A percentile compares a stretch with the other conserved stretches of the same genome.
phyloP scores from a whole-genome alignment of 2,888 invertebrate genomes.

The Synanthedon myopaeformis region DNA sequence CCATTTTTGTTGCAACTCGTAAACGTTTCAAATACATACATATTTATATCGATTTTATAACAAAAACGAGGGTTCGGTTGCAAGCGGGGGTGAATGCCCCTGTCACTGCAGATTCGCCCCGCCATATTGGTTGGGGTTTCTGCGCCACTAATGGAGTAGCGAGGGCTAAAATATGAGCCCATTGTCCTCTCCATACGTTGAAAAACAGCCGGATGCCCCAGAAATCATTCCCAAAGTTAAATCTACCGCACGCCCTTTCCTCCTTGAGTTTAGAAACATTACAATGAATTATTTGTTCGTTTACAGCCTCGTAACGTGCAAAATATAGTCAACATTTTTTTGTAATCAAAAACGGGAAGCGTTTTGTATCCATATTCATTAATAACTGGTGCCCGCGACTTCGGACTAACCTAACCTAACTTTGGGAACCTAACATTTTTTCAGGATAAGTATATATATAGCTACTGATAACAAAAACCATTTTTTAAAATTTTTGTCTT shows the following conservation, averaged over 20 bases:
- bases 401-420: no score
- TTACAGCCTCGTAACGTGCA: background rate
- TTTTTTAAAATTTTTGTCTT: no score
- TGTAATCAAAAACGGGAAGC: no score
- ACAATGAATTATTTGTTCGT: background rate
- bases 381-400: no score
- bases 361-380: no score
- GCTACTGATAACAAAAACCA: no score
- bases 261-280: background rate
- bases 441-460: no score
- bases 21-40: constrained; percentile 31
- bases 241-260: constrained; percentile 14
- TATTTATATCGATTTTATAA: constrained; percentile 61
- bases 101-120: constrained; percentile 65
- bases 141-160: constrained; percentile 61
- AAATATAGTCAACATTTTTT: background rate
- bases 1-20: constrained; percentile 30
- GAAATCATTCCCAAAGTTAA: constrained; percentile 30
- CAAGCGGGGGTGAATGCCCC: constrained; percentile 60
- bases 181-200: constrained; percentile 47
- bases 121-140: constrained; percentile 58
- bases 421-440: no score
- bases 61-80: constrained; percentile 66
- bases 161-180: constrained; percentile 59
- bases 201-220: constrained; percentile 40